phyloP scores from a whole-genome alignment of 2,888 invertebrate species.

The Acleris emargana region DNA sequence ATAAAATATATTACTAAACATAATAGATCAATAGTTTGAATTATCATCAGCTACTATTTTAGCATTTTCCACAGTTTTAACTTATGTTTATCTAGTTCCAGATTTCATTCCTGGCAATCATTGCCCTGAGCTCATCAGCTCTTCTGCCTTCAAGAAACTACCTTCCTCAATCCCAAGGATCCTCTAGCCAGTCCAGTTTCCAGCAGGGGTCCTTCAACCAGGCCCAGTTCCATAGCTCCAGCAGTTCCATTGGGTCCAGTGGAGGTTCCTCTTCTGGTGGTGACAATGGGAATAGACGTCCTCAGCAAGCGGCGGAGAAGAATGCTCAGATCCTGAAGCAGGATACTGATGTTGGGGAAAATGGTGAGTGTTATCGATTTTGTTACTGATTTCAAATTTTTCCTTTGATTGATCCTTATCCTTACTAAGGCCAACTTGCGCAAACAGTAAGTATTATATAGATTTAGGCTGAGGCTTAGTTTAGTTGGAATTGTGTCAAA shows the following conservation, averaged over 20 bases:
- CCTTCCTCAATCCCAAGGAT: slow-evolving; percentile 54
- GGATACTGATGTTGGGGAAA: slow-evolving; percentile 60
- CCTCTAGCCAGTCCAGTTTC: slow-evolving; percentile 19
- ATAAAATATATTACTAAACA: no score
- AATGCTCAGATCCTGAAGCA: slow-evolving; percentile 63
- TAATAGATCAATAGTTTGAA: no score
- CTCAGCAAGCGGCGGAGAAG: slow-evolving; percentile 63
- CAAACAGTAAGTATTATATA: no score
- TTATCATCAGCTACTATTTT: background rate
- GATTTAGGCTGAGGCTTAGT: no score
- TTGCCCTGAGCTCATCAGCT: slow-evolving; percentile 57
- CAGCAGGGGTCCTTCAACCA: slow-evolving; percentile 12
- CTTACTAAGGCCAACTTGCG: no score
- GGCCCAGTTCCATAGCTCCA: slow-evolving; percentile 30
- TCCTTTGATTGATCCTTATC: no score
- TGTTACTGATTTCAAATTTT: no score
- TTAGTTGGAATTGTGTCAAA: no score
- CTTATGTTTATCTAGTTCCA: slow-evolving; percentile 43
- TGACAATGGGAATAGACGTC: slow-evolving; percentile 52
- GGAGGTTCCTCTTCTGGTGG: slow-evolving; percentile 32
- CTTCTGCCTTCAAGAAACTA: slow-evolving; percentile 59
- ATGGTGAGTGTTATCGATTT: slow-evolving; percentile 49
- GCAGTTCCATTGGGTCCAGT: slow-evolving; percentile 37
- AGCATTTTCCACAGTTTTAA: background rate
- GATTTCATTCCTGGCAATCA: slow-evolving; percentile 52